Evolutionary conservation across 1,140 invertebrate species (phyloP), one percentile per base, ranked within the genome.

Genomic region (Papilio helenus): DNA sequence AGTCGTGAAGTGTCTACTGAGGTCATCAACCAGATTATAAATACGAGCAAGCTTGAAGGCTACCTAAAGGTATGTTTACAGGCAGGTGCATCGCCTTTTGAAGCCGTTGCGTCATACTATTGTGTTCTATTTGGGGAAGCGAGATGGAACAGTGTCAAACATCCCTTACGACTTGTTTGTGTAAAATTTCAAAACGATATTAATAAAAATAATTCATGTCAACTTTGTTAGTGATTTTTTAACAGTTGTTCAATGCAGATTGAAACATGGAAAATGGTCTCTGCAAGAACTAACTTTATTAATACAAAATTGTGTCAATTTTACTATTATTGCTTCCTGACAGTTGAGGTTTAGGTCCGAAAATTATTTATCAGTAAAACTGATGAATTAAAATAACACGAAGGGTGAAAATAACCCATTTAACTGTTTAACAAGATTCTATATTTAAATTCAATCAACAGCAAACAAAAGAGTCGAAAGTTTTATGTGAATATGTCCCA

Each of bases 11-110:
- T 10, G 5, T 29, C 26, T 29, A 4, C 26, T 65, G 61, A 65
- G 61, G 61, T 65, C 61, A 65, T 65, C 61, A 65, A 65, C 23
- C 61, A 26, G 10, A 26, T 65, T 16, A 65, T 34, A 29, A 65
- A 65, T 65, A 65, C 26, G 20, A 12, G 20, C 23, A 7, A 65
- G 61, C 23, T 16, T 5, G 23, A 16, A 16, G 61, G 26, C 23
- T 29, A 65, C 26, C 23, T 26, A 26, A 61, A 26, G 58, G 58
- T 26, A 26, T 10, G 58, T 61, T 61, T 61, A 65, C 12, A 29
- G 23, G 61, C 26, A 65, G 23, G 61, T 65, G 61, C 61, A 34
- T 65, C 61, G 61, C 61, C 61, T 65, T 29, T 65, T 29, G 3
- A 3, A 16, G 12, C 23, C 12, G 4, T 26, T 65, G 61, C 26